A percentile compares a stretch with the other conserved stretches of the same genome.
Evolutionary conservation across 2,797 vertebrate genomes (phyloP).

Genomic region (Fratercula arctica): DNA sequence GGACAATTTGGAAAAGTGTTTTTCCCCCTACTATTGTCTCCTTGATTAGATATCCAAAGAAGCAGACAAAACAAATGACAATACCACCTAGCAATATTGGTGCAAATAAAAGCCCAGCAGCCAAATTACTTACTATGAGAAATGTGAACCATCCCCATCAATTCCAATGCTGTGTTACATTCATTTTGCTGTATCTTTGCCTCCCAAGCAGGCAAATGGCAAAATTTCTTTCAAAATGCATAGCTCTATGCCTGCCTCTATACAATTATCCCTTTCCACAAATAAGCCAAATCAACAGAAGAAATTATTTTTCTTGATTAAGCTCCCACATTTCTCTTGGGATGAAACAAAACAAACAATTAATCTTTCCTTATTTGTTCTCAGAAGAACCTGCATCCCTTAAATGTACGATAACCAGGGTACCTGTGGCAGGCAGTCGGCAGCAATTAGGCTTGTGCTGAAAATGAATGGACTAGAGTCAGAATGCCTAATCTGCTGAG

Average conservation of each 20-base stretch:
- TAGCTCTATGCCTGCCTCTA: constrained; percentile 61
- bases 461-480: constrained; percentile 85
- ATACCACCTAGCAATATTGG: constrained; percentile 79
- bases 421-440: constrained; percentile 86
- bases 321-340: constrained; percentile 89
- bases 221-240: constrained; percentile 79
- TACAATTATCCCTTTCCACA: constrained; percentile 82
- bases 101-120: constrained; percentile 79
- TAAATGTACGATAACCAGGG: constrained; percentile 76
- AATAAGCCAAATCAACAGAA: constrained; percentile 86
- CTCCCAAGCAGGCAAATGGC: constrained; percentile 67
- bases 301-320: constrained; percentile 99
- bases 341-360: constrained; percentile 94
- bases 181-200: constrained; percentile 73
- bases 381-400: constrained; percentile 79
- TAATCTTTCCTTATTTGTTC: constrained; percentile 96
- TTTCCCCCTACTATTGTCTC: constrained; percentile 79
- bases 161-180: constrained; percentile 73
- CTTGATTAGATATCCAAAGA: constrained; percentile 90
- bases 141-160: constrained; percentile 78
- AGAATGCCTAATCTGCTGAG: constrained; percentile 81
- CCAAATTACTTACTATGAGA: constrained; percentile 83
- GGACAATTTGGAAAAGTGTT: constrained; percentile 87
- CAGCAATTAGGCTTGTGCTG: constrained; percentile 87
- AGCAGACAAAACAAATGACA: constrained; percentile 88